These are phyloP conservation scores for Planiliza haematocheilus DNA, from an alignment of 2,113 vertebrate genomes.

Conservation along the genomic window DNA sequence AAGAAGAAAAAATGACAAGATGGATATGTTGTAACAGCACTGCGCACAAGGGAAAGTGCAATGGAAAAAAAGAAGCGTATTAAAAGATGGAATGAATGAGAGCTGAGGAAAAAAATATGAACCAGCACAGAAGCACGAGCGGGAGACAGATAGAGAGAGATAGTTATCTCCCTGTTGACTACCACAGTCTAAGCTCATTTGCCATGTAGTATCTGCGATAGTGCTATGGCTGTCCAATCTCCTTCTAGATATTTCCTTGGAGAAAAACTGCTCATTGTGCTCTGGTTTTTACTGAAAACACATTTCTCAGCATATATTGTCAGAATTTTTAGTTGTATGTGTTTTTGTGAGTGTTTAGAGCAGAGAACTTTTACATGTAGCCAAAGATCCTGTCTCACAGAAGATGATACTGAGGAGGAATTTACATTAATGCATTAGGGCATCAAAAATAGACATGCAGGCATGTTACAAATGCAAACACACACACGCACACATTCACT, in stretches of 20 bases:
- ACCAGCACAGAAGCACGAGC: constrained; percentile 16
- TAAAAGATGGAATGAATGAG: constrained; percentile 63
- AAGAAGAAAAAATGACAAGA: constrained; percentile 58
- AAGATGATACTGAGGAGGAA: background rate
- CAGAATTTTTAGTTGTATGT: background rate
- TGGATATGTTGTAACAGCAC: constrained; percentile 53
- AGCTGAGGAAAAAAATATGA: constrained; percentile 32
- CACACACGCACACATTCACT: background rate
- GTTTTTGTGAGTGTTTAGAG: constrained; percentile 2
- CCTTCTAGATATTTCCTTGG: constrained; percentile 70
- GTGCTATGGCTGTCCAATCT: constrained; percentile 65
- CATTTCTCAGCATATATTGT: constrained; percentile 47
- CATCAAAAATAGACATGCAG: constrained; percentile 2
- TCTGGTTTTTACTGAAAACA: constrained; percentile 61
- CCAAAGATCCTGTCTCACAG: background rate
- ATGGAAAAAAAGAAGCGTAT: constrained; percentile 51
- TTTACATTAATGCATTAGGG: background rate
- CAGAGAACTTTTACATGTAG: background rate
- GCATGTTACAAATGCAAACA: constrained; percentile 1
- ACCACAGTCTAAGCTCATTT: constrained; percentile 71
- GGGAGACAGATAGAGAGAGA: constrained; percentile 11
- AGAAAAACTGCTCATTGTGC: constrained; percentile 70
- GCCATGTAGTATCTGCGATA: constrained; percentile 65
- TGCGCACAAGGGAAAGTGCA: constrained; percentile 26
- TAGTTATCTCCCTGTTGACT: constrained; percentile 73